Evolutionary conservation across 2,113 vertebrate genomes (phyloP), one percentile per base, ranked within the genome.

Genomic region (Microcebus ravelobensis): DNA sequence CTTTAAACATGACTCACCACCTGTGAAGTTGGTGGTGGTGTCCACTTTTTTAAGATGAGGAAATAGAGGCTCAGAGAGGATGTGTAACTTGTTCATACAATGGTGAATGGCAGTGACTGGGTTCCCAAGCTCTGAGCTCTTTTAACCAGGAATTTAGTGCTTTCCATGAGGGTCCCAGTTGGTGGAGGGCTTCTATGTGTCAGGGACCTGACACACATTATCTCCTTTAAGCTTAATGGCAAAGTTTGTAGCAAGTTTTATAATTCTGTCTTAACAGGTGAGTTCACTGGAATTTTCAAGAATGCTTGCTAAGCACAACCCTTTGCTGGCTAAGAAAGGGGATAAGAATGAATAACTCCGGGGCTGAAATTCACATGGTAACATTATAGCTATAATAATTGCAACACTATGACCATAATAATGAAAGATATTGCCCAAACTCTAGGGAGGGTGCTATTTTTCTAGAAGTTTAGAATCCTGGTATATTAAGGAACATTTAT

Each of bases 1-100:
- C 59, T 87, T 96, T 92, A 87, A 87, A 86, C 36, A n/a, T 90
- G 55, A 74, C n/a, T 94, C 63, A 52, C n/a, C 68, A 88, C 17
- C 61, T 67, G 23, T 70, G 50, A 90, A 80, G 57, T 57, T 83
- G 59, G 36, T 90, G 23, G 76, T 87, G 4, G 68, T 95, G 59
- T 8, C 9, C 25, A 57, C 12, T n/a, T 63, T 94, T 94, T 92
- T 93, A 90, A 88, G 36, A 63, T 52, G 21, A 95, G 27, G 70
- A 82, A 89, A 87, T 42, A 68, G 59, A 48, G 20, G 10, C n/a
- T 93, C 31, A 50, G 25, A 96, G 73, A 39, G 20, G 48, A 68
- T 59, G 13, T 71, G 27, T 92, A 29, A 63, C 34, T 76, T 70
- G 13, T 23, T 83, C 45, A 23, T 25, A 79, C 7, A 81, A 20